A percentile compares a stretch with the other conserved stretches of the same genome.
phyloP scores from a whole-genome alignment of 2,113 vertebrate species.

The Sciurus niger region DNA sequence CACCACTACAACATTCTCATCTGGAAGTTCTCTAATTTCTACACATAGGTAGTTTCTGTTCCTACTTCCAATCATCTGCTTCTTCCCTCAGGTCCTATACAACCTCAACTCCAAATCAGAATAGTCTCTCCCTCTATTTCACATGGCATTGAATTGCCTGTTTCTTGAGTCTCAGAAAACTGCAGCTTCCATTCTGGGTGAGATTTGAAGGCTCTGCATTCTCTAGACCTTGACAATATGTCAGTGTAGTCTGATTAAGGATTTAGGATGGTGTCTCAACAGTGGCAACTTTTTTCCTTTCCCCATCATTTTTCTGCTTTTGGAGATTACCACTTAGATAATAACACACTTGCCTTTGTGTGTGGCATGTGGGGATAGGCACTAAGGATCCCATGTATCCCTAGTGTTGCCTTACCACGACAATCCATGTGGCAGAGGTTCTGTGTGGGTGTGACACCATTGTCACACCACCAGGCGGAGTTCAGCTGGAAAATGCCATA shows the following conservation, averaged over 20 bases:
- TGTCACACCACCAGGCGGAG: slow-evolving; percentile 86
- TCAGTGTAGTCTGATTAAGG: background rate
- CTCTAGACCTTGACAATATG: background rate
- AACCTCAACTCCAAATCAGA: slow-evolving; percentile 21
- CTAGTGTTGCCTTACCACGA: slow-evolving; percentile 64
- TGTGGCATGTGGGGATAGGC: background rate
- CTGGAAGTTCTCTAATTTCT: slow-evolving; percentile 64
- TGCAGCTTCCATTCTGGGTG: slow-evolving; percentile 7
- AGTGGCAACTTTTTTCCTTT: background rate
- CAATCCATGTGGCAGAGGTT: slow-evolving; percentile 83
- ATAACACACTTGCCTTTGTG: slow-evolving; percentile 12
- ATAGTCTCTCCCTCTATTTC: background rate
- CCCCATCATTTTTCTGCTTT: slow-evolving; percentile 36
- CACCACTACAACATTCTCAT: slow-evolving; percentile 14
- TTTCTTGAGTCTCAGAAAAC: slow-evolving; percentile 47
- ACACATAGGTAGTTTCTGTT: background rate
- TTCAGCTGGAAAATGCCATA: slow-evolving; percentile 90
- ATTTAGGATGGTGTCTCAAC: slow-evolving; percentile 26
- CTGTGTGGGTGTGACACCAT: slow-evolving; percentile 76
- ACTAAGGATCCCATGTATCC: background rate
- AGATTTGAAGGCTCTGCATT: slow-evolving; percentile 13
- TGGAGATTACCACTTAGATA: slow-evolving; percentile 33
- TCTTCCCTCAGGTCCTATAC: slow-evolving; percentile 30
- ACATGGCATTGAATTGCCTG: background rate
- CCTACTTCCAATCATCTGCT: background rate